These are phyloP conservation scores for Melanchra persicariae DNA, from an alignment of 2,888 invertebrate species.

Conservation along the genomic window DNA sequence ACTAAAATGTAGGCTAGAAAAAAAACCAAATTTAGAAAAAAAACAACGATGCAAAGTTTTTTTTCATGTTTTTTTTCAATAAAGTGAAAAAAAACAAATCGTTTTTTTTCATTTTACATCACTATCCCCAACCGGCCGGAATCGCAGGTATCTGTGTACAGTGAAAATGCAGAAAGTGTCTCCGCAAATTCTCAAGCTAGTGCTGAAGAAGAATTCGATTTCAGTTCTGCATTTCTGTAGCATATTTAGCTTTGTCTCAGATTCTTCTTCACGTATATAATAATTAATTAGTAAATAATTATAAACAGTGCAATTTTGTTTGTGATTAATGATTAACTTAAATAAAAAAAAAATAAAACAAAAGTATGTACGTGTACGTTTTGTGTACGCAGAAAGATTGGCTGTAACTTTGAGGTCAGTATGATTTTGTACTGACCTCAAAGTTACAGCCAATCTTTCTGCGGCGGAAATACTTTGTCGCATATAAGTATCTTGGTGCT, in stretches of 20 bases:
- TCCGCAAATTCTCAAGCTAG: constrained; percentile 23
- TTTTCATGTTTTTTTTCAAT: too few species aligned
- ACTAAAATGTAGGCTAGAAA: too few species aligned
- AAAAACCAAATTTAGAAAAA: too few species aligned
- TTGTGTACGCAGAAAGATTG: constrained; percentile 64
- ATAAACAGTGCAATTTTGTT: constrained; percentile 9
- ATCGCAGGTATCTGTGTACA: constrained; percentile 9
- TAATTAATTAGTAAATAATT: constrained; percentile 9
- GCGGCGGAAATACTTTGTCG: constrained; percentile 58
- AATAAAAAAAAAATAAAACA: constrained; percentile 58
- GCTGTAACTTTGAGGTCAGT: constrained; percentile 61
- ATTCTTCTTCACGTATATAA: constrained; percentile 10
- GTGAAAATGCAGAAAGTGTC: constrained; percentile 3
- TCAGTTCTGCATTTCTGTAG: constrained; percentile 7
- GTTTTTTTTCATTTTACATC: too few species aligned
- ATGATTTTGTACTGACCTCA: constrained; percentile 61
- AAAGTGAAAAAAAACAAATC: too few species aligned
- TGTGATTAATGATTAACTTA: constrained; percentile 23
- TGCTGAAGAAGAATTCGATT: constrained; percentile 25
- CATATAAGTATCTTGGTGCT: constrained; percentile 51
- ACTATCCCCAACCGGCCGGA: constrained; percentile 8
- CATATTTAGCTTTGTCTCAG: constrained; percentile 10
- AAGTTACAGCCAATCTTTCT: constrained; percentile 63
- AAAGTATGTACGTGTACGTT: constrained; percentile 54
- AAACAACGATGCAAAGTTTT: too few species aligned